Percentiles rank a stretch among this genome's conserved stretches.
Conservation (phyloP, 2,113 vertebrate genomes). For the Bubo scandiacus region DNA sequence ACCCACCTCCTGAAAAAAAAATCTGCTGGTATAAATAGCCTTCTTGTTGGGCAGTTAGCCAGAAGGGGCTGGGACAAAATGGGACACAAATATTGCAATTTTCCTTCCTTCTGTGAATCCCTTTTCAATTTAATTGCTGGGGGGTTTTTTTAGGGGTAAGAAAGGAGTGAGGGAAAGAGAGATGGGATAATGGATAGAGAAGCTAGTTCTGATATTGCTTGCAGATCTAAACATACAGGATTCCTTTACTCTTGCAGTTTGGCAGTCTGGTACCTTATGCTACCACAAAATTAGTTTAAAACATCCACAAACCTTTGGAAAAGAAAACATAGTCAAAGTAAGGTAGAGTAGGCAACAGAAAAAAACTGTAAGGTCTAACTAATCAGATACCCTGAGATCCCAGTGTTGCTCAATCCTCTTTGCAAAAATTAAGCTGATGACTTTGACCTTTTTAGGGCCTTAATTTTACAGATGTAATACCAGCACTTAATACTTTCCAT, state of each 20-base stretch:
- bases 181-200: not conserved
- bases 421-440: slow-evolving; percentile 52
- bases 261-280: not conserved
- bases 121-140: not conserved
- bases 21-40: not conserved
- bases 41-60: not conserved
- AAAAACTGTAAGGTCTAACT: not conserved
- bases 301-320: not conserved
- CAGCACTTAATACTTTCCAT: slow-evolving; percentile 36
- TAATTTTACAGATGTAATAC: slow-evolving; percentile 47
- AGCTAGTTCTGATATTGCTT: not conserved
- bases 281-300: slow-evolving; percentile 12
- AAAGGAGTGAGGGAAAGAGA: not conserved
- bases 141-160: not conserved
- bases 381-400: slow-evolving; percentile 8
- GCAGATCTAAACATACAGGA: not conserved
- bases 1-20: not conserved
- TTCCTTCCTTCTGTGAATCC: not conserved
- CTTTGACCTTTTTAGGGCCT: slow-evolving; percentile 53
- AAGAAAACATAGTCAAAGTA: not conserved
- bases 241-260: not conserved
- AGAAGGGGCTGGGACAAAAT: not conserved
- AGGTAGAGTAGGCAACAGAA: not conserved
- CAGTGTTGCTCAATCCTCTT: not conserved
- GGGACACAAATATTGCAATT: not conserved